phyloP scores from a whole-genome alignment of 2,888 invertebrate species.

The Sminthurides aquaticus region DNA sequence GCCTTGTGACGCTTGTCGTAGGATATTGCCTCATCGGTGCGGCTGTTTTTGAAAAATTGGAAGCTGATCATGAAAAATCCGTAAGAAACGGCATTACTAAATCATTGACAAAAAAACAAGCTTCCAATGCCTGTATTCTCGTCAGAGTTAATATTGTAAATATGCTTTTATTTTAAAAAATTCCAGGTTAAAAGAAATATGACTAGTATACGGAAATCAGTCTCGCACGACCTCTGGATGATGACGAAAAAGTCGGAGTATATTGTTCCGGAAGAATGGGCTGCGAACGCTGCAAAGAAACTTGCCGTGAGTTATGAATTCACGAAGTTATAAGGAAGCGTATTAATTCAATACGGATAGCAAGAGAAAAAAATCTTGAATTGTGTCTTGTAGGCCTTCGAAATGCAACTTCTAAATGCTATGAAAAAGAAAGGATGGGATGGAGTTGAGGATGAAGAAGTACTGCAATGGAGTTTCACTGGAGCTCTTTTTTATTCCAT shows the following conservation, averaged over 20 bases:
- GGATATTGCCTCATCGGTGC: slow-evolving; percentile 84
- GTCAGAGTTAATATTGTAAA: not conserved
- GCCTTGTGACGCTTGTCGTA: slow-evolving; percentile 77
- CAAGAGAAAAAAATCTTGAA: too few relatives aligned
- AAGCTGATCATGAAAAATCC: slow-evolving; percentile 34
- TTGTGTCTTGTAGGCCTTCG: slow-evolving; percentile 52
- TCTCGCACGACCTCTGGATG: slow-evolving; percentile 71
- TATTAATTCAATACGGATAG: slow-evolving; percentile 4
- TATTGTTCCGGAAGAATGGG: slow-evolving; percentile 71
- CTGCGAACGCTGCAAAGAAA: slow-evolving; percentile 57
- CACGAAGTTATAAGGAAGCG: not conserved
- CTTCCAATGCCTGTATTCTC: not conserved
- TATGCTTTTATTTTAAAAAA: not conserved
- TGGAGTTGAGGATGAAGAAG: slow-evolving; percentile 56
- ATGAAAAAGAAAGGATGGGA: slow-evolving; percentile 88
- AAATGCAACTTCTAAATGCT: slow-evolving; percentile 65
- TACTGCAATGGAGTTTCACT: slow-evolving; percentile 73
- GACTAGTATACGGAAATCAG: slow-evolving; percentile 61
- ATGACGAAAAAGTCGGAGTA: slow-evolving; percentile 59
- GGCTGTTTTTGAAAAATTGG: slow-evolving; percentile 67
- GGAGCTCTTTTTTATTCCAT: slow-evolving; percentile 91
- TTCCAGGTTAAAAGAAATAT: slow-evolving; percentile 70
- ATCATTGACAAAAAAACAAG: not conserved
- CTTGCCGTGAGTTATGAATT: slow-evolving; percentile 49
- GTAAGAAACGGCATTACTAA: slow-evolving; percentile 18